These are phyloP conservation scores for Girardinus metallicus DNA, from an alignment of 2,797 vertebrate genomes.

Conservation along the genomic window DNA sequence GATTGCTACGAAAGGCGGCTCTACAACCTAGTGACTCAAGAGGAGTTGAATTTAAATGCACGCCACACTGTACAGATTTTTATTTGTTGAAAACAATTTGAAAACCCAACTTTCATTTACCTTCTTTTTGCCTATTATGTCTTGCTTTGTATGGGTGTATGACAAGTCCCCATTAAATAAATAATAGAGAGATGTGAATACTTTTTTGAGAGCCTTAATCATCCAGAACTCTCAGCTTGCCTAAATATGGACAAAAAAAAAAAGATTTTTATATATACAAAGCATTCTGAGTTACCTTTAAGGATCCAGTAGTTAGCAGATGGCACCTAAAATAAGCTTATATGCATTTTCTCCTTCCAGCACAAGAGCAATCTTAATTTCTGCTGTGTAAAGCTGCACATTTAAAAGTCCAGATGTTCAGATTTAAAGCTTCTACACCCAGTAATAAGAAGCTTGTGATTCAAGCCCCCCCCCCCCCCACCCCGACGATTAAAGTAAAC, in stretches of 20 bases:
- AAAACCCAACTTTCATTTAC: background rate
- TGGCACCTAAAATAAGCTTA: background rate
- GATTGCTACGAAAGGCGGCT: background rate
- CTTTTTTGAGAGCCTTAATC: background rate
- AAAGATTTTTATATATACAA: background rate
- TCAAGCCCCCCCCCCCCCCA: background rate
- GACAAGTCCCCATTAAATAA: background rate
- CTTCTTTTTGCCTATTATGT: background rate
- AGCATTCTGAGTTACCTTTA: background rate
- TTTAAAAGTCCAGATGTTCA: background rate
- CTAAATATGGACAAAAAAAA: background rate
- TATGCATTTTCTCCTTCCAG: background rate
- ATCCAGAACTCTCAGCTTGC: background rate
- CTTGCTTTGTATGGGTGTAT: background rate
- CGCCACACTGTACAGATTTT: background rate
- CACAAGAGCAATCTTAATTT: background rate
- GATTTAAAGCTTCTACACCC: background rate
- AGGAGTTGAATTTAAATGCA: background rate
- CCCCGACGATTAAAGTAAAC: background rate
- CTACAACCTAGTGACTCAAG: background rate
- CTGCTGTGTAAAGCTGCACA: background rate
- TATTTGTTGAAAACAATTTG: background rate
- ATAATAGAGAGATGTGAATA: background rate
- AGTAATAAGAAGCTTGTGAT: background rate
- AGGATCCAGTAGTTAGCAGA: background rate